Evolutionary conservation across 2,113 vertebrate species (phyloP).

Genomic region (Hepsetus odoe): DNA sequence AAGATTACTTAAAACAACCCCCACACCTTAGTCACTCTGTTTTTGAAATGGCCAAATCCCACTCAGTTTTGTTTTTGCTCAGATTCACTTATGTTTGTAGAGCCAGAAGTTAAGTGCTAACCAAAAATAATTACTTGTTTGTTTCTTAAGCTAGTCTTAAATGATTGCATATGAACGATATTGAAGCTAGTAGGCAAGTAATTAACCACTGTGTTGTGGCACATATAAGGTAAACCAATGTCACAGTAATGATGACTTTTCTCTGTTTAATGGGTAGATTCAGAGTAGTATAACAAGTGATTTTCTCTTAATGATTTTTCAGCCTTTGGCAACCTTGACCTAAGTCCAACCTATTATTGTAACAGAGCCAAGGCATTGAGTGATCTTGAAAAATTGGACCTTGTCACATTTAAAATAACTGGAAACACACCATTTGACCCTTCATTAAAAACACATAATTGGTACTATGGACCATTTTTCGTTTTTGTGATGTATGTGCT

Average conservation of each 20-base stretch:
- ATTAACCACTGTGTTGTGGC: too few species aligned
- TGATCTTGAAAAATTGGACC: background rate
- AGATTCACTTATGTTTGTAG: too few species aligned
- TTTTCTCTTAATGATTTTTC: background rate
- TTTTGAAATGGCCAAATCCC: too few species aligned
- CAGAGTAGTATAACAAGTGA: background rate
- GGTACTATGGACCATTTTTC: background rate
- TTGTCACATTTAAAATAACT: background rate
- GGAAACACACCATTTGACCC: background rate
- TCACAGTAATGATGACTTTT: background rate
- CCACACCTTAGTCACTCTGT: too few species aligned
- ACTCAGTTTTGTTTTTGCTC: too few species aligned
- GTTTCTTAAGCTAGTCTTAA: too few species aligned
- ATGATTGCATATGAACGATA: too few species aligned
- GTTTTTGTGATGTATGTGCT: background rate
- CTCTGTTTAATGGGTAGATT: background rate
- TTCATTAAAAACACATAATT: background rate
- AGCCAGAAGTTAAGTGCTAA: too few species aligned
- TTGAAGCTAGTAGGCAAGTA: too few species aligned
- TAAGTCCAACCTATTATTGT: constrained; percentile 12
- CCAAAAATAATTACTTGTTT: too few species aligned
- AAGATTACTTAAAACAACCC: too few species aligned
- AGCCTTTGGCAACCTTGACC: constrained; percentile 23
- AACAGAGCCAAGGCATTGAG: constrained; percentile 1
- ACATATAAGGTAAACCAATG: background rate